Evolutionary conservation across 2,888 invertebrate species (phyloP), one percentile per base, ranked within the genome.

Genomic region (Axea sp.): DNA sequence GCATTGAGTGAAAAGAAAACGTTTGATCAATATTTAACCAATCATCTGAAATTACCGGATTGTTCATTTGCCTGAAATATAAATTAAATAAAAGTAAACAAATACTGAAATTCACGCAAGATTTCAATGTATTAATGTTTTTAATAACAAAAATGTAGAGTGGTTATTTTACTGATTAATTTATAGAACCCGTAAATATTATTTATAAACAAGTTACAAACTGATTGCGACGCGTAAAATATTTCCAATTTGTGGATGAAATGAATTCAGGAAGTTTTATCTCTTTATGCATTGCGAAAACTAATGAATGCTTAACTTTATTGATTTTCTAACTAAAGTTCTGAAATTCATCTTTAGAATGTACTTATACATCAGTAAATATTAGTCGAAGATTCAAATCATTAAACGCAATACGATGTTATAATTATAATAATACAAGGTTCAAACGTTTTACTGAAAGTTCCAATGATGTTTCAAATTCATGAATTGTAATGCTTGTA

Each of bases 291-390:
- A n/a, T n/a, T n/a, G n/a, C n/a, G n/a, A n/a, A n/a, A n/a, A n/a
- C n/a, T n/a, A 41, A 55, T 55, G 55, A 55, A 53, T 39, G 26
- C 28, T 39, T 28, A 39, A 53, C 37, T 37, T 17, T 9, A 31
- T 47, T 47, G 30, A 47, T 47, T 47, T 47, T 35, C 51, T 53
- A 53, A 37, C 35, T 35, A 15, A 53, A 53, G 37, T 53, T 53
- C 9, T 15, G 12, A 14, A 35, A 37, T 53, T 53, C 35, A 35
- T 53, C 37, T 37, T 37, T 35, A 26, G n/a, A 37, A 53, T 24
- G 12, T 35, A 14, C 19, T 31, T 24, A n/a, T 35, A 35, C 53
- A 28, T 5, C 28, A 14, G 28, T 26, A 53, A 37, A 53, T 37
- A 37, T 53, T 37, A 37, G 53, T 53, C 28, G 17, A 26, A 53